A percentile compares a stretch with the other conserved stretches of the same genome.
phyloP scores from a whole-genome alignment of 2,888 invertebrate genomes.

The Tipula confusa region DNA sequence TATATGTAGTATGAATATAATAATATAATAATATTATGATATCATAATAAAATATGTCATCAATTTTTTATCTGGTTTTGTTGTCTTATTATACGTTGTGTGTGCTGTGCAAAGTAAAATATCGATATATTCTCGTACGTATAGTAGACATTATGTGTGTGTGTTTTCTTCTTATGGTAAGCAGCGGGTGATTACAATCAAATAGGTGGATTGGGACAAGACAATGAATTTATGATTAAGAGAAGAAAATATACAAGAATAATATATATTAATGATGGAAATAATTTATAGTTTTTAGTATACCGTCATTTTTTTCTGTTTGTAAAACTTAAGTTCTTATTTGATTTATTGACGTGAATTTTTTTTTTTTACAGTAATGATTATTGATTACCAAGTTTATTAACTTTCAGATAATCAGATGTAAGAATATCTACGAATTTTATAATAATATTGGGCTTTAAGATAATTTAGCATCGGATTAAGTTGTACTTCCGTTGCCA shows the following conservation, averaged over 20 bases:
- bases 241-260: neutral
- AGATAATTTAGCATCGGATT: neutral
- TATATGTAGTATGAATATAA: too few species aligned
- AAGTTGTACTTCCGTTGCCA: neutral
- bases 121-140: neutral
- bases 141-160: neutral
- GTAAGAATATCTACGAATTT: neutral
- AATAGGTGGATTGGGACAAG: slow-evolving; percentile 25
- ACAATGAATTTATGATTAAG: slow-evolving; percentile 25
- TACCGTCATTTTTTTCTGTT: neutral
- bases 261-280: neutral
- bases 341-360: neutral
- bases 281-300: slow-evolving; percentile 12
- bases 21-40: neutral
- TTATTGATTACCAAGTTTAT: neutral
- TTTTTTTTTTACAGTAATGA: neutral
- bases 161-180: neutral
- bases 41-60: slow-evolving; percentile 12
- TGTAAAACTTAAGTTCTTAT: neutral
- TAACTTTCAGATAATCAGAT: neutral
- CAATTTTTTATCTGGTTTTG: slow-evolving; percentile 26
- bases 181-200: slow-evolving; percentile 25
- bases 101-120: slow-evolving; percentile 12
- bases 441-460: neutral
- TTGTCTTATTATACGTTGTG: neutral